A percentile compares a stretch with the other conserved stretches of the same genome.
Evolutionary conservation across 2,113 vertebrate species (phyloP).

Genomic region (Hippocampus comes): DNA sequence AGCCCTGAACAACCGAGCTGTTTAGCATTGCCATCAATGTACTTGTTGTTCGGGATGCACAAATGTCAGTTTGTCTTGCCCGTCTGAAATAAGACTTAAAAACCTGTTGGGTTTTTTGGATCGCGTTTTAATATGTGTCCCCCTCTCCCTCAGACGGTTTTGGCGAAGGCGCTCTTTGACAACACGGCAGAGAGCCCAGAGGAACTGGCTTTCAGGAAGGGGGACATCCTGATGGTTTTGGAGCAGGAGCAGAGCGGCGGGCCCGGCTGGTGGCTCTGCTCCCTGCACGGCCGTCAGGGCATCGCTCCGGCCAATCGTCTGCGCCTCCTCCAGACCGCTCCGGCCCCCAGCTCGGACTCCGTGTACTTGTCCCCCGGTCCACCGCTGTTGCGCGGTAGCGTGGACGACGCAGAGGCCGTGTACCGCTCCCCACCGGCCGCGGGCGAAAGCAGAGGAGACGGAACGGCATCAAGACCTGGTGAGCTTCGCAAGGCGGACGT

Average conservation of each 20-base stretch:
- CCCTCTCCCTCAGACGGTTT: slow-evolving; percentile 73
- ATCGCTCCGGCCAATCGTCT: slow-evolving; percentile 88
- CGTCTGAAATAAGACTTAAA: slow-evolving; percentile 16
- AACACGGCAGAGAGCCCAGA: slow-evolving; percentile 86
- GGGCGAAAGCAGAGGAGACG: slow-evolving; percentile 53
- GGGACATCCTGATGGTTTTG: slow-evolving; percentile 88
- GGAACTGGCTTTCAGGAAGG: slow-evolving; percentile 87
- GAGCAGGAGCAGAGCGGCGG: slow-evolving; percentile 74
- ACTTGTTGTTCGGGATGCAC: slow-evolving; percentile 35
- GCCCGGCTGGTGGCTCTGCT: slow-evolving; percentile 85
- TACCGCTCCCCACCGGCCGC: slow-evolving; percentile 63
- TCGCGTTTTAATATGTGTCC: slow-evolving; percentile 4
- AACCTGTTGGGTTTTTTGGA: neutral
- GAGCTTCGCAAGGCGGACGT: slow-evolving; percentile 55
- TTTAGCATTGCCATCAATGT: slow-evolving; percentile 44
- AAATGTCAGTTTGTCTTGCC: slow-evolving; percentile 21
- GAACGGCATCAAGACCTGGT: slow-evolving; percentile 35
- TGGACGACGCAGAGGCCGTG: slow-evolving; percentile 63
- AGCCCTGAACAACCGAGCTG: slow-evolving; percentile 38
- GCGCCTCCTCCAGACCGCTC: slow-evolving; percentile 75
- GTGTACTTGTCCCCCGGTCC: slow-evolving; percentile 61
- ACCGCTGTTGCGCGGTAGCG: slow-evolving; percentile 32
- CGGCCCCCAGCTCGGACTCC: slow-evolving; percentile 42
- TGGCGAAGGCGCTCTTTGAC: slow-evolving; percentile 87
- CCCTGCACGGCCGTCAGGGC: slow-evolving; percentile 84